Evolutionary conservation across 2,888 invertebrate genomes (phyloP).

Genomic region (Pammene aurita): DNA sequence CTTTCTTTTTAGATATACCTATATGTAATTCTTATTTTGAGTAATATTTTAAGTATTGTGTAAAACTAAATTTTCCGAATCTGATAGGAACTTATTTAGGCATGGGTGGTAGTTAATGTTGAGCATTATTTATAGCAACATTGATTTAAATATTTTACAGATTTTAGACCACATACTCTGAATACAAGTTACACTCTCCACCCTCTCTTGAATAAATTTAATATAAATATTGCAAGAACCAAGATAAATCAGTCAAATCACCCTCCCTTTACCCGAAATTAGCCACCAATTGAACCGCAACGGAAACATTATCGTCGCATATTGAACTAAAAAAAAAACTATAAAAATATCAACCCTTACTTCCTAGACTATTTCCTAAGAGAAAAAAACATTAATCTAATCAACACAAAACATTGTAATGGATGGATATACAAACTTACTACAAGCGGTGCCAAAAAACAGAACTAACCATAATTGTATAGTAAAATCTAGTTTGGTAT

Average conservation of each 20-base stretch:
- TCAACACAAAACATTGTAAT: conserved; percentile 69
- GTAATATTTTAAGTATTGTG: too few species aligned
- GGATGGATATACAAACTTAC: conserved; percentile 50
- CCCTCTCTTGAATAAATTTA: conserved; percentile 43
- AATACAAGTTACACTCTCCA: background rate
- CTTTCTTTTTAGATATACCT: conserved; percentile 53
- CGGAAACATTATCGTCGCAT: conserved; percentile 54
- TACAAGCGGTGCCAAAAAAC: background rate
- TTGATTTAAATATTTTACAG: too few species aligned
- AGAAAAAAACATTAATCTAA: conserved; percentile 62
- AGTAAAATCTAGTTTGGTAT: conserved; percentile 3
- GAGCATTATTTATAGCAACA: too few species aligned
- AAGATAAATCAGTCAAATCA: conserved; percentile 28
- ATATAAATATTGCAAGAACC: conserved; percentile 8
- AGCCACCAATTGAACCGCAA: conserved; percentile 49
- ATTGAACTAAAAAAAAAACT: conserved; percentile 25
- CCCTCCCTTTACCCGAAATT: conserved; percentile 47
- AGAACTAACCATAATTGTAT: background rate
- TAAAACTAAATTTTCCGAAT: too few species aligned
- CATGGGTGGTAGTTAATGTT: too few species aligned
- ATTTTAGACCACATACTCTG: too few species aligned
- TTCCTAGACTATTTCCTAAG: conserved; percentile 37
- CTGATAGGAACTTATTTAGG: too few species aligned
- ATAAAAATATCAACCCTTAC: conserved; percentile 41
- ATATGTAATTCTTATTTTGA: background rate